phyloP scores from a whole-genome alignment of 2,797 vertebrate species.

The Peromyscus nudipes region DNA sequence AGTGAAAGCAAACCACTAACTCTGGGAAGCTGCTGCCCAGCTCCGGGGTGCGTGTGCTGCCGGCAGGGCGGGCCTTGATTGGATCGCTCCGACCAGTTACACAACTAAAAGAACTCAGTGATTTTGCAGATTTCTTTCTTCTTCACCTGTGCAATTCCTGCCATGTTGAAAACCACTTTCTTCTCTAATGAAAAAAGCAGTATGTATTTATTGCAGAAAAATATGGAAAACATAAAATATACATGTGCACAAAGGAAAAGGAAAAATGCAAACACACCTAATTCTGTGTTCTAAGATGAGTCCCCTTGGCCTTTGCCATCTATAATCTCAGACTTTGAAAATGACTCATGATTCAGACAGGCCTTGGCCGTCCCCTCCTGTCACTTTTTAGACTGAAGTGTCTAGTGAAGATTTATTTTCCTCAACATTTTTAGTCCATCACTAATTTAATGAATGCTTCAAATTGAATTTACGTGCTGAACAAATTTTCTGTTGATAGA shows the following conservation, averaged over 20 bases:
- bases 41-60: background rate
- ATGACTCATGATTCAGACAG: background rate
- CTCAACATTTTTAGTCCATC: background rate
- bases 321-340: background rate
- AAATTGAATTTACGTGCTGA: background rate
- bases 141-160: background rate
- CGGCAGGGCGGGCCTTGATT: background rate
- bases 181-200: conserved; percentile 3
- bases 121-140: background rate
- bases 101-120: background rate
- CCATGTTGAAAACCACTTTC: conserved; percentile 13
- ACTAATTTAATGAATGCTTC: conserved; percentile 31
- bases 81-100: background rate
- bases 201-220: conserved; percentile 17
- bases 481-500: background rate
- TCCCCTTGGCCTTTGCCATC: background rate
- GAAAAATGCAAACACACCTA: background rate
- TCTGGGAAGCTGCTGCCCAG: background rate
- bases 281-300: background rate
- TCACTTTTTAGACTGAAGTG: background rate
- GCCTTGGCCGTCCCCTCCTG: background rate
- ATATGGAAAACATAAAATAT: background rate
- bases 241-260: background rate
- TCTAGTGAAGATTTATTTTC: background rate
- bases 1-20: rapidly evolving